Base-by-base conservation (phyloP, 1,140 invertebrate species). In the Drosophila hydei region DNA sequence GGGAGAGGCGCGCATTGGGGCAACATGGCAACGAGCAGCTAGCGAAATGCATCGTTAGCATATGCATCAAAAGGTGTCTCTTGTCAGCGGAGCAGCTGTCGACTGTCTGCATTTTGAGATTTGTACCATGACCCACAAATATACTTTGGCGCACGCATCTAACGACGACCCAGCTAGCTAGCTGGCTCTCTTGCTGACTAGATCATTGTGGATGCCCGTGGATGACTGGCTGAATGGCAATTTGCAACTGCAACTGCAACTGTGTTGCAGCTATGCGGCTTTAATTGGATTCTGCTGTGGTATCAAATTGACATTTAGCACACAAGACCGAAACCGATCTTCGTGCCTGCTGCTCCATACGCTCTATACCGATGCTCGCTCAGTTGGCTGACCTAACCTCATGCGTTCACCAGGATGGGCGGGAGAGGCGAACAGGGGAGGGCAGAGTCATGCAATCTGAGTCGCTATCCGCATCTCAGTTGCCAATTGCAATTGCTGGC, bases 271-370 rank as follows among this genome's bases (percentile, higher is more conserved):
- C 72, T 48, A 59, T 80, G 67, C 50, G 52, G 68, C 75, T 83
- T 88, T 88, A 88, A 88, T 88, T 88, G 83, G 83, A 88, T 88
- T 87, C 79, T 68, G 72, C 56, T 48, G 62, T 55, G 75, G 56
- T 75, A 88, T 79, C 83, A 88, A 88, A 88, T 79, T 88, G 84
- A 88, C 83, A 88, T 88, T 88, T 88, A 87, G 81, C 81, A 81
- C 81, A 87, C 73, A 81, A 59, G 52, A 47, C 25, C 43, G 36
- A 67, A 67, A 62, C 45, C 48, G 52, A 71, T 42, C 33, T 30
- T 25, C 14, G 14, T 52, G 23, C 47, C 23, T 50, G 47, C 23
- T 50, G 47, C n/a, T 45, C 27, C 21, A 42, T 23, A 55, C n/a
- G 38, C 52, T 8, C 45, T 7, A 52, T 51, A 21, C 45, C 51